Base-by-base conservation (phyloP, 2,113 vertebrate genomes). In the Spheniscus mendiculus region DNA sequence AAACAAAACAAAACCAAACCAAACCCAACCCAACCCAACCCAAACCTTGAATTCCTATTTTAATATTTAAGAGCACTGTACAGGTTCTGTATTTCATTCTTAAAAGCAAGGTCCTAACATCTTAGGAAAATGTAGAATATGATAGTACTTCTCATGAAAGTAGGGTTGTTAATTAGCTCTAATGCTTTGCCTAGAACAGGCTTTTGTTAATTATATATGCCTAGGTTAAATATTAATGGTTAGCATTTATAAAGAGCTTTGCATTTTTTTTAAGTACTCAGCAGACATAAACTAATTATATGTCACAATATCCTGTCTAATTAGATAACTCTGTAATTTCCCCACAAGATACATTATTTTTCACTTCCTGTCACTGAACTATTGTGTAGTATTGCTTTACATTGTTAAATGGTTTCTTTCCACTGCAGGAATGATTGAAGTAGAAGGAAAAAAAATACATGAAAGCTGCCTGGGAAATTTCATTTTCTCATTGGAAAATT, bases 281-380 rank as follows among this genome's bases (percentile, higher is more conserved):
- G 81, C 87, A 96, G 97, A 97, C 87, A 92, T 95, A 96, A 97
- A 96, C 96, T 94, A 96, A 97, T 97, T 95, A 94, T 90, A 93
- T 94, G 86, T 95, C 95, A 96, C 76, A 93, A 95, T 97, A 96
- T 95, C 83, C 86, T 95, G 86, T 84, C 88, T 97, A 97, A 96
- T 97, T 97, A 92, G 92, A 86, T 94, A 91, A 95, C 91, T 92
- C 12, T 71, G 91, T 94, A 94, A 96, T 96, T 96, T 96, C 83
- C 92, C 86, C 80, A 90, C 67, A 89, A 94, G 85, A 90, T 92
- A 87, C 88, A 81, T 73, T 96, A 83, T 97, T 97, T 96, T 96
- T 90, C 82, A 91, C 91, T 95, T 97, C 83, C 83, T 93, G 83
- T 67, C 72, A 61, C 61, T 87, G 72, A 92, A 84, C 56, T 93